Evolutionary conservation across 2,888 invertebrate genomes (phyloP), one percentile per base, ranked within the genome.

Genomic region (Drosophila anceps): DNA sequence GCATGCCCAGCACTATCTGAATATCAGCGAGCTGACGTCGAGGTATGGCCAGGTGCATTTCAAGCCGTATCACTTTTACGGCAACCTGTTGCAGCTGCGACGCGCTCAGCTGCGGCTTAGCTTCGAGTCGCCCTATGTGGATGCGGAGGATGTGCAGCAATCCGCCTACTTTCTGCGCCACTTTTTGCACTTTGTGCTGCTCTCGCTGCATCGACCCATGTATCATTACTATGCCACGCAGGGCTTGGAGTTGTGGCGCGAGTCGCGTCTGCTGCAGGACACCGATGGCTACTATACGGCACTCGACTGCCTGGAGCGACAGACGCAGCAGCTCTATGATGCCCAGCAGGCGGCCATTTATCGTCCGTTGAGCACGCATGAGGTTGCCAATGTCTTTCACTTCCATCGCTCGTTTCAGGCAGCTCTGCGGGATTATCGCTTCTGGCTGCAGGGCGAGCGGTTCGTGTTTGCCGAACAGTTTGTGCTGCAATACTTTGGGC

Each of bases 171-270:
- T 92, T 20, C 71, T 92, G 31, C 83, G 90, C 0, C 89, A 91
- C 31, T 92, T 92, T 55, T 57, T 92, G 2, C 73, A 91, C 57
- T 92, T 92, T 35, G 83, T 83, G 13, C 81, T 92, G 24, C 66
- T 91, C 13, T 66, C 85, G 0, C 41, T 82, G n/a, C 75, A 88
- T 39, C 88, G 91, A 3, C 92, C 92, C 5, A 85, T 91, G 8
- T 88, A 89, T 12, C 92, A 92, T 29, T 92, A 92, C 43, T 92
- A 91, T 69, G 90, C 92, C 59, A 91, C 92, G 0, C 88, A 91
- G 59, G 91, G 87, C 3, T 68, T 90, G 43, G 80, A 91, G 35
- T 73, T 92, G 69, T 92, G 92, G 92, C 69, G 78, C 3, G 77
- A 82, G 20, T 92, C 92, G 0, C 59, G 79, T 0, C 24, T 92